Base-by-base conservation (phyloP, 2,113 vertebrate species). In the Elgaria multicarinata region DNA sequence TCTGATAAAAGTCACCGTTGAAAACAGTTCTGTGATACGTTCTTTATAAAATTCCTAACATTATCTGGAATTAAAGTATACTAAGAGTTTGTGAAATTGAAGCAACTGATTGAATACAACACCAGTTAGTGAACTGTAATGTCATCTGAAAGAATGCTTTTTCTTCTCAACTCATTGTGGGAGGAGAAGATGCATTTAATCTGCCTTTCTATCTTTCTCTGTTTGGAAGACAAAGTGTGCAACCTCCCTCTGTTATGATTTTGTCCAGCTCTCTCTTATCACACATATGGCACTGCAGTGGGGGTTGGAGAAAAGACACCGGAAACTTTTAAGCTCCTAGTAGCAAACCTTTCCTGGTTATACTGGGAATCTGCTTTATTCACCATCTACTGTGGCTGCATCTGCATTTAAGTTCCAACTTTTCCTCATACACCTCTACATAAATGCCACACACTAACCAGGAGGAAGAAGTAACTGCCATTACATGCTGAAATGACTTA, bases 291-390 rank as follows among this genome's bases (percentile, higher is more conserved):
- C 44, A 33, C 42, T 50, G 2, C 3, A 39, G 6, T 14, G 44
- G 31, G 6, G 72, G 72, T 44, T 75, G 39, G 50, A 53, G 13
- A 79, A 53, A n/a, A 28, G 14, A 79, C 28, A 44, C 31, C 77
- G 14, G 75, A 4, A 42, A 46, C 1, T 55, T 46, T 55, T 58
- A 42, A 82, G 75, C 1, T 28, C 28, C 81, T 36, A 12, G 50
- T 53, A 87, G 39, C 7, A 20, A 91, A 71, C 28, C 86, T 84
- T 66, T 62, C 36, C 86, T 83, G 62, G 36, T 64, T 90, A 80
- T 80, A 31, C 74, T 76, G 79, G 86, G 80, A 94, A 89, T 80
- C 33, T 55, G 67, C 83, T 90, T 85, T 62, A 50, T 93, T 76
- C 90, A 75, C 31, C 31, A 71, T 80, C 31, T 76, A 89, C 84